These are phyloP conservation scores for Panurus biarmicus DNA, from an alignment of 2,113 vertebrate genomes.

Conservation along the genomic window DNA sequence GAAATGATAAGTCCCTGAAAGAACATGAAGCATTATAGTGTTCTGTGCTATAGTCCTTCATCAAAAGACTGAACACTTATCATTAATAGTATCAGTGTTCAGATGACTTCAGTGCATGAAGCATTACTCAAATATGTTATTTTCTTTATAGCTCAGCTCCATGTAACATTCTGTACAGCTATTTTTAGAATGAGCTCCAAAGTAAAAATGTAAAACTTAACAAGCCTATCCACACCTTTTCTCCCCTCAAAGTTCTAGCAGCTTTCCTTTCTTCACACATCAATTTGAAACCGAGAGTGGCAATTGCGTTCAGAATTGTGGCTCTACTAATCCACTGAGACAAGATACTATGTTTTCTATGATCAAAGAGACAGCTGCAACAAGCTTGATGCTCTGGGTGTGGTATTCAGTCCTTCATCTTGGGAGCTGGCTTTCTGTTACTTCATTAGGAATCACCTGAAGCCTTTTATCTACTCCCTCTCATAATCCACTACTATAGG, in stretches of 20 bases:
- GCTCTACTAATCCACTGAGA: not conserved
- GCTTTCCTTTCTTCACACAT: not conserved
- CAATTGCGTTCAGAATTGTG: not conserved
- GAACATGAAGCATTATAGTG: not conserved
- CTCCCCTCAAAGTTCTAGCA: not conserved
- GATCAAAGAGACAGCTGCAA: conserved; percentile 18
- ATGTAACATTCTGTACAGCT: not conserved
- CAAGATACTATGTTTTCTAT: not conserved
- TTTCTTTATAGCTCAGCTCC: not conserved
- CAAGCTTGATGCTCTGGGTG: not conserved
- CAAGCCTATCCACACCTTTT: not conserved
- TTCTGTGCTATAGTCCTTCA: not conserved
- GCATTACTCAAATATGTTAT: not conserved
- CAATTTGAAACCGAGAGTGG: not conserved
- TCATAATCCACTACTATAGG: not conserved
- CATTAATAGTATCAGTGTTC: not conserved
- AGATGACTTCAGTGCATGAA: not conserved
- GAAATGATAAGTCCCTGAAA: not conserved
- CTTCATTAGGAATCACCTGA: not conserved
- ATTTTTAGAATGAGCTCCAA: not conserved
- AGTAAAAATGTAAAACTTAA: not conserved
- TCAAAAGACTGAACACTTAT: not conserved
- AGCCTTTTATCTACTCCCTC: not conserved
- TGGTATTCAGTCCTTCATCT: not conserved
- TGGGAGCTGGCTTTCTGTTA: not conserved